Evolutionary conservation across 2,888 invertebrate species (phyloP), one percentile per base, ranked within the genome.

Genomic region (Pollenia angustigena): DNA sequence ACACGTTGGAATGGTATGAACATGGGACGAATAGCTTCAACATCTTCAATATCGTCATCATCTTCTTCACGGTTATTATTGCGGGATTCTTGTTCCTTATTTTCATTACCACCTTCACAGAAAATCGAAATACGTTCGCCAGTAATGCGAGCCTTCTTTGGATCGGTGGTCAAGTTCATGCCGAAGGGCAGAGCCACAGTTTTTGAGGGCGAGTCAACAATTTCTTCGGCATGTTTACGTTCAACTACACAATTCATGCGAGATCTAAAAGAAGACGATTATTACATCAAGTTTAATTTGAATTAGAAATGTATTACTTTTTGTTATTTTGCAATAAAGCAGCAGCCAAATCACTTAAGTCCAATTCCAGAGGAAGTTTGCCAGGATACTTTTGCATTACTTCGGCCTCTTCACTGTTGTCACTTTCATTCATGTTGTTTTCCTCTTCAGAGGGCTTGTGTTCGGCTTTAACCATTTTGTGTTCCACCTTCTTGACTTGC

Each of bases 171-270:
- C 88, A 96, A 92, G 90, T 96, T 96, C 71, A 95, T 93, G 87
- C 96, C 96, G 90, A 96, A 95, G 23, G 96, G 95, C 85, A 96
- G 93, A 72, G 94, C 94, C 60, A 96, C 93, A 7, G 95, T 95
- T 91, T 95, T 95, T 0, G 96, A 94, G 90, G 96, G 95, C 88
- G 96, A 96, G 89, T 97, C 97, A 90, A 97, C 95, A 44, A 97
- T 95, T 92, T 98, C 97, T 91, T 97, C 97, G 74, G 96, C 95
- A 88, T 95, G 96, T 89, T 97, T 96, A 92, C 97, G 96, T 93
- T 98, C 98, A 58, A 98, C 97, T 32, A 98, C 95, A 93, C 98
- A 98, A 94, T 98, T 98, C 96, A 98, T 97, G 93, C 96, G 96
- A 84, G 97, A 97, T 91, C 95, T 95, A 32, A 32, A 32, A 32